Base-by-base conservation (phyloP, 2,888 invertebrate species). In the Scotopteryx bipunctaria region DNA sequence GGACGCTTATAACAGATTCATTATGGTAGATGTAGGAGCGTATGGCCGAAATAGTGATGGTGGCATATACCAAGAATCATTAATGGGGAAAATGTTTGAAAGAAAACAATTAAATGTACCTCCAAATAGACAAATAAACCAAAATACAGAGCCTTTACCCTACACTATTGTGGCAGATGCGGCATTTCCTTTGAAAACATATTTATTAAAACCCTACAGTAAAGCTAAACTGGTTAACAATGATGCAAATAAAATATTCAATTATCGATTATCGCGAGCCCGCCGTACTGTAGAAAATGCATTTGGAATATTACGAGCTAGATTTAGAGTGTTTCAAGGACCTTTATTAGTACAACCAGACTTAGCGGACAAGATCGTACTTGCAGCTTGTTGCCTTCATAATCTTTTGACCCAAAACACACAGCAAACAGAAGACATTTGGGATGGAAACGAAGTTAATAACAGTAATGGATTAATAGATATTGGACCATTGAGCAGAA, bases 21-120 rank as follows among this genome's bases (percentile, higher is more conserved):
- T 64, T 53, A 57, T 56, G 47, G 32, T 66, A 13, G 63, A 56
- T 44, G 51, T 51, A 32, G 55, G 47, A 8, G 60, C 60, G 15
- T 64, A 63, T 59, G 65, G 65, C 19, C 29, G 63, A 21, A 62
- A 62, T 48, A 61, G 62, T 57, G 61, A 64, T 46, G 61, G 63
- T 59, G 58, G 60, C 35, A 61, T 64, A 60, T 64, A 44, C 46
- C 42, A 47, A 15, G 41, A 58, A 25, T 58, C 54, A n/a, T 52
- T 52, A 52, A 46, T 61, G 46, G 60, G 64, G 5, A 43, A 59
- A 59, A 59, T 50, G 59, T 61, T 64, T 57, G 49, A 49, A 32
- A 47, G 16, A 14, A 37, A 15, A 37, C 11, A 49, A 27, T 50
- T 63, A 33, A 61, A 55, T 50, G 51, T 66, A 13, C 63, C 63